Evolutionary conservation across 2,113 vertebrate genomes (phyloP).

Genomic region (Dipodomys ordii): DNA sequence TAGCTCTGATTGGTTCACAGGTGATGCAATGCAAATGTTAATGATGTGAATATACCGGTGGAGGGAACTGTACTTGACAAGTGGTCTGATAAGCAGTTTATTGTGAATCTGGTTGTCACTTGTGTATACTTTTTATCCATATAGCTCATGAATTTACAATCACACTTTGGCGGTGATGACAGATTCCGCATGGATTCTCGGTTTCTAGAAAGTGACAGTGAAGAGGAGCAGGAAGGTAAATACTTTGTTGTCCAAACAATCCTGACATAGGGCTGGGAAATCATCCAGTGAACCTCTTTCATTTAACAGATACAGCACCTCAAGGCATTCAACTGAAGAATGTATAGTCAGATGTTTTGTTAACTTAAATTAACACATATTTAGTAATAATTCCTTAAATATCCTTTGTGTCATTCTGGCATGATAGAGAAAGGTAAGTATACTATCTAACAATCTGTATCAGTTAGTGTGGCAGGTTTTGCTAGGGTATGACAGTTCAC

Average conservation of each 20-base stretch:
- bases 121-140: constrained; percentile 58
- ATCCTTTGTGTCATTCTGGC: not conserved
- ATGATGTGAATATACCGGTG: not conserved
- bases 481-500: too few relatives aligned
- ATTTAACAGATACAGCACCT: not conserved
- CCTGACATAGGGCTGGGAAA: not conserved
- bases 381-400: constrained; percentile 38
- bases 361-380: not conserved
- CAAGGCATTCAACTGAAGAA: not conserved
- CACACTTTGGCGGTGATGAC: constrained; percentile 93
- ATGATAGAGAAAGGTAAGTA: not conserved
- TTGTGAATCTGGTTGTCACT: not conserved
- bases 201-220: constrained; percentile 94
- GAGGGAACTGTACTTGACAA: not conserved
- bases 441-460: not conserved
- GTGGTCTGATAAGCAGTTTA: not conserved
- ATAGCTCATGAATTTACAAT: constrained; percentile 94
- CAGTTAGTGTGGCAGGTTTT: not conserved
- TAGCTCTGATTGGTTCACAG: not conserved
- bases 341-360: not conserved
- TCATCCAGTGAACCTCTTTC: not conserved
- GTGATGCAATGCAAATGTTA: not conserved
- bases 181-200: constrained; percentile 95
- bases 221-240: constrained; percentile 88
- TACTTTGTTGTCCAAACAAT: not conserved